Evolutionary conservation across 2,888 invertebrate species (phyloP).

Genomic region (Diarsia dahlii): DNA sequence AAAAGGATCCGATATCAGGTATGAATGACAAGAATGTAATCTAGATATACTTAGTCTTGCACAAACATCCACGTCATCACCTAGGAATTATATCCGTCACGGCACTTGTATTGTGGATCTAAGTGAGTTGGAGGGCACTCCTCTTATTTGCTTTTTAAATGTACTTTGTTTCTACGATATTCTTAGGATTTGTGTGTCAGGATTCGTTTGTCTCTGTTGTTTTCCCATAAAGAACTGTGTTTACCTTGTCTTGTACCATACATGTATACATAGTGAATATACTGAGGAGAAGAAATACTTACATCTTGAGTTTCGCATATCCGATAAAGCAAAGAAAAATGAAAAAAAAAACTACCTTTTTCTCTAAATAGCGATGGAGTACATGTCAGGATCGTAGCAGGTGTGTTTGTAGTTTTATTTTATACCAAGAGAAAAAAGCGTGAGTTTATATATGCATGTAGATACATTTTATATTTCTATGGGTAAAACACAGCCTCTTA

Average conservation of each 20-base stretch:
- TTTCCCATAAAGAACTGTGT: not conserved
- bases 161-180: not conserved
- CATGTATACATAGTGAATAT: not conserved
- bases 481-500: too few species aligned
- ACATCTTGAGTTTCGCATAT: too few species aligned
- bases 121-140: constrained; percentile 1
- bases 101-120: not conserved
- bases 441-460: too few species aligned
- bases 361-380: too few species aligned
- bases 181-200: not conserved
- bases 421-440: too few species aligned
- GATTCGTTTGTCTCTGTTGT: not conserved
- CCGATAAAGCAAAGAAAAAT: too few species aligned
- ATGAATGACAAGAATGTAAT: constrained; percentile 2
- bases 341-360: too few species aligned
- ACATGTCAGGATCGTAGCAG: too few species aligned
- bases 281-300: not conserved
- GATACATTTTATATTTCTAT: too few species aligned
- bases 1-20: not conserved
- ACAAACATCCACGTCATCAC: constrained; percentile 16
- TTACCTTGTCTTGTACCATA: not conserved
- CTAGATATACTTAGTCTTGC: not conserved
- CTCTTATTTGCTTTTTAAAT: not conserved
- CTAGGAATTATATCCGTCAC: constrained; percentile 11
- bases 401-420: too few species aligned